Evolutionary conservation across 2,888 invertebrate genomes (phyloP).

Genomic region (Imbricaverruca yamaguchii): DNA sequence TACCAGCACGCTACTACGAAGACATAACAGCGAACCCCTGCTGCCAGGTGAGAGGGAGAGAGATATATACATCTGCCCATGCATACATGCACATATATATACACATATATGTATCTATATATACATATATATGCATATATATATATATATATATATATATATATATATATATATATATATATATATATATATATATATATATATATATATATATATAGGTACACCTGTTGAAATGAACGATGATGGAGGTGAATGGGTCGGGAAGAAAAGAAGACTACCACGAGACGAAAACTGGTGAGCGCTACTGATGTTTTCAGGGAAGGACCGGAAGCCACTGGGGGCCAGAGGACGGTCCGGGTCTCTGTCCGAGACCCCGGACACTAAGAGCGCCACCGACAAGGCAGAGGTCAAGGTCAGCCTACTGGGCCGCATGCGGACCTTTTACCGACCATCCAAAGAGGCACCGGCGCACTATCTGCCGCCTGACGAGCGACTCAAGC

Average conservation of each 20-base stretch:
- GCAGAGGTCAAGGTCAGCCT: slow-evolving; percentile 69
- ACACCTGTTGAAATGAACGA: too few species aligned
- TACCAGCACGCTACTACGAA: not conserved
- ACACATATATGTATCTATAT: too few species aligned
- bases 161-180: too few species aligned
- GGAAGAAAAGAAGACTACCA: too few species aligned
- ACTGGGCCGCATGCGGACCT: slow-evolving; percentile 69
- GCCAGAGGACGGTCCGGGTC: not conserved
- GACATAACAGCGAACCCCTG: slow-evolving; percentile 18
- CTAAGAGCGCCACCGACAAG: not conserved
- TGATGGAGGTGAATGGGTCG: too few species aligned
- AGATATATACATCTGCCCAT: too few species aligned
- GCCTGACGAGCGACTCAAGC: slow-evolving; percentile 75
- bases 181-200: too few species aligned
- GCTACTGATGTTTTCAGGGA: not conserved
- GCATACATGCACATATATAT: too few species aligned
- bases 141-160: too few species aligned
- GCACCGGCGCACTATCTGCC: slow-evolving; percentile 75
- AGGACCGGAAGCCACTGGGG: not conserved
- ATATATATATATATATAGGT: too few species aligned
- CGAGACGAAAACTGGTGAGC: too few species aligned
- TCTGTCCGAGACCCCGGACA: not conserved
- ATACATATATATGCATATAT: too few species aligned
- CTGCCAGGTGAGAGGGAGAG: not conserved
- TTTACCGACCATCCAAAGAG: slow-evolving; percentile 79